Evolutionary conservation across 2,797 vertebrate genomes (phyloP).

Genomic region (Sebastes nivosus): DNA sequence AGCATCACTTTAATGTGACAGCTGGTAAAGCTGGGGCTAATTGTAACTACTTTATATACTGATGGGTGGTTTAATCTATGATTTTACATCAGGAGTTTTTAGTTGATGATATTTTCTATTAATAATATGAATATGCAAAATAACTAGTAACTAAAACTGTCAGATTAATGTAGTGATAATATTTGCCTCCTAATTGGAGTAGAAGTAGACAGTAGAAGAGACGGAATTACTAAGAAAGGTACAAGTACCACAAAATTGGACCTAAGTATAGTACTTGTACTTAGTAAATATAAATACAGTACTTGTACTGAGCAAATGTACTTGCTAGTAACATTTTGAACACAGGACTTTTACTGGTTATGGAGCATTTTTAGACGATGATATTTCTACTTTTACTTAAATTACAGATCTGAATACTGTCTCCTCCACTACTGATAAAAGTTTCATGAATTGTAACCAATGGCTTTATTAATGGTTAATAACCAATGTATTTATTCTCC

Average conservation of each 20-base stretch:
- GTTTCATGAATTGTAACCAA: neutral
- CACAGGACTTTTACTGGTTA: neutral
- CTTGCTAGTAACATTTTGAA: neutral
- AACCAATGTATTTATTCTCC: neutral
- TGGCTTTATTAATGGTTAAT: neutral
- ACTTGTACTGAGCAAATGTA: neutral
- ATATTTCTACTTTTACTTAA: neutral
- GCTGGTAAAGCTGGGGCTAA: neutral
- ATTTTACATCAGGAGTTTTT: neutral
- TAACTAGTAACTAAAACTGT: neutral
- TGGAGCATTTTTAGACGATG: neutral
- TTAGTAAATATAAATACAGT: neutral
- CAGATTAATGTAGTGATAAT: neutral
- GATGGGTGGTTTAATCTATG: neutral
- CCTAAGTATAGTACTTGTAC: neutral
- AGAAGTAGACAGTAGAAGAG: neutral
- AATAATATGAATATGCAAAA: neutral
- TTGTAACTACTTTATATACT: neutral
- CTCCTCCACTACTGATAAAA: neutral
- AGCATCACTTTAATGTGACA: neutral
- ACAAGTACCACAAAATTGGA: neutral
- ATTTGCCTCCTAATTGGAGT: neutral
- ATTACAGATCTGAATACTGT: neutral
- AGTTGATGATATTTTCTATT: neutral
- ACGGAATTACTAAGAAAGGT: neutral